phyloP scores from a whole-genome alignment of 1,140 invertebrate species.

The Lepidurus apus region DNA sequence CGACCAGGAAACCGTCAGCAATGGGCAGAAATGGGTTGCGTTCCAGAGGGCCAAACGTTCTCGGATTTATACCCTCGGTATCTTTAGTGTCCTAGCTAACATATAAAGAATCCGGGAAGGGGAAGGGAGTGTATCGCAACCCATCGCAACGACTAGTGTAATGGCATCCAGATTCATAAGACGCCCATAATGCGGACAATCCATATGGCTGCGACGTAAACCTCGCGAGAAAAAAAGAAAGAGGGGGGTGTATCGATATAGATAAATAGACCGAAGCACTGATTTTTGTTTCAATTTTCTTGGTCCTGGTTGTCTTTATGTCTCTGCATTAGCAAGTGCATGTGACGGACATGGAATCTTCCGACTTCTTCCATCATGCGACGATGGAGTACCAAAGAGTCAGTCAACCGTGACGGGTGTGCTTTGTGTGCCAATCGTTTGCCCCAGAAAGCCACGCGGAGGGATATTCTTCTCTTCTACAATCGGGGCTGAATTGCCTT shows the following conservation, averaged over 20 bases:
- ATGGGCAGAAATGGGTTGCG: background rate
- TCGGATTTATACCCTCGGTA: background rate
- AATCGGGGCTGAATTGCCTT: too few relatives aligned
- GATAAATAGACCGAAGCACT: background rate
- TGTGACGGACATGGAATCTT: background rate
- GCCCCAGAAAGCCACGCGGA: too few relatives aligned
- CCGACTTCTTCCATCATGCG: background rate
- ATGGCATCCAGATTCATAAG: conserved; percentile 1
- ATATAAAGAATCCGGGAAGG: background rate
- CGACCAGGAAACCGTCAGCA: too few relatives aligned
- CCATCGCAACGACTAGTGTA: background rate
- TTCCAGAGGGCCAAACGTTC: background rate
- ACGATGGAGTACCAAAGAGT: background rate
- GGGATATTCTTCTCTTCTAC: too few relatives aligned
- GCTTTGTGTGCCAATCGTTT: background rate
- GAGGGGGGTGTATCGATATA: background rate
- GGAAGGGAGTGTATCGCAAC: background rate
- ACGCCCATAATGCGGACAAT: background rate
- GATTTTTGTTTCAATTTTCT: background rate
- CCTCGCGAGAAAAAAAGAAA: background rate
- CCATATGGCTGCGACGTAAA: background rate
- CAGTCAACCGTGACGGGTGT: background rate
- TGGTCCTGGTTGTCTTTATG: background rate
- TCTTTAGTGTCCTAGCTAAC: background rate
- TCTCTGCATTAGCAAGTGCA: background rate